A percentile compares a stretch with the other conserved stretches of the same genome.
Evolutionary conservation across 2,888 invertebrate species (phyloP).

Genomic region (Amaurobius ferox): DNA sequence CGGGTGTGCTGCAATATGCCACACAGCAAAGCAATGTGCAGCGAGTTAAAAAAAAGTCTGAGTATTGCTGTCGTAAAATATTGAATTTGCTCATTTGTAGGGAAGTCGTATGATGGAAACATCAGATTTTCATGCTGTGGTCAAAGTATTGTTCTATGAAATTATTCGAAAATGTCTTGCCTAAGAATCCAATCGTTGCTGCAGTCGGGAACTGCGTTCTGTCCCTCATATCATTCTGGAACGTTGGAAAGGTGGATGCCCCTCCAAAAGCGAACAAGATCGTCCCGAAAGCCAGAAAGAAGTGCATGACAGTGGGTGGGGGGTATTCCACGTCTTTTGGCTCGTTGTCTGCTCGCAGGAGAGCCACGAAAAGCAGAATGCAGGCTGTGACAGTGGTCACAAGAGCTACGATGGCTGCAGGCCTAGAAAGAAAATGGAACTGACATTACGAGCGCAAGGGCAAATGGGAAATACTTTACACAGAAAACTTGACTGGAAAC

Average conservation of each 20-base stretch:
- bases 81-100: too few relatives aligned
- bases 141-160: too few relatives aligned
- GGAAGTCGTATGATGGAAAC: too few relatives aligned
- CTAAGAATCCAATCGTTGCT: constrained; percentile 84
- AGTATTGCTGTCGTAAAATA: too few relatives aligned
- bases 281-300: constrained; percentile 84
- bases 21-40: too few relatives aligned
- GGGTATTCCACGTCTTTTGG: constrained; percentile 13
- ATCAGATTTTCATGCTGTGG: too few relatives aligned
- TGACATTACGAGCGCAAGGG: too few relatives aligned
- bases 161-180: too few relatives aligned
- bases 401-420: constrained; percentile 83
- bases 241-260: constrained; percentile 87
- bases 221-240: constrained; percentile 93
- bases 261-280: constrained; percentile 86
- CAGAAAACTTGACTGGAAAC: too few relatives aligned
- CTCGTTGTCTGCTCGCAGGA: constrained; percentile 80
- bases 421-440: constrained; percentile 79
- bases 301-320: constrained; percentile 81
- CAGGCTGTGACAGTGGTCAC: constrained; percentile 82
- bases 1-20: too few relatives aligned
- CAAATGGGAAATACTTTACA: too few relatives aligned
- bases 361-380: constrained; percentile 82
- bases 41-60: too few relatives aligned
- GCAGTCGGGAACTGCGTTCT: constrained; percentile 85